Evolutionary conservation across 53 echinoderm and acorn worm species (phyloP).

Genomic region (Holothuria scabra): DNA sequence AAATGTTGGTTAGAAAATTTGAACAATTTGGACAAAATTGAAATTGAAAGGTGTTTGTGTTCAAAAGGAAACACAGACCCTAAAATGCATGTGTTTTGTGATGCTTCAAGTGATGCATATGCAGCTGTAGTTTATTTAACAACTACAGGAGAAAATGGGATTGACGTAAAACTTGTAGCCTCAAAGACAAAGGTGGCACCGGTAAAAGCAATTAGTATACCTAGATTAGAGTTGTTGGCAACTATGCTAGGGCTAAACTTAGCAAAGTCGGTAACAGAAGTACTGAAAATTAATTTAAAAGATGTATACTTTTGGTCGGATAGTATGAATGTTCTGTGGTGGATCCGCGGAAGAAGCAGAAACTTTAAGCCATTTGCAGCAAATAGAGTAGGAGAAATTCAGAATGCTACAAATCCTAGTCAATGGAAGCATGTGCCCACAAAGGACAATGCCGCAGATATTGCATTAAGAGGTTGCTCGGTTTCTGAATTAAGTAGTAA

Average conservation of each 20-base stretch:
- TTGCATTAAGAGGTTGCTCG: neutral
- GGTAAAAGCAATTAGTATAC: constrained; percentile 18
- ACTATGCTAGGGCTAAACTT: constrained; percentile 33
- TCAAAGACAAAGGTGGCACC: constrained; percentile 34
- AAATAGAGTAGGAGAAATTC: constrained; percentile 46
- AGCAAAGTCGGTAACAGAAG: constrained; percentile 10
- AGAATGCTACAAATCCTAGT: constrained; percentile 8
- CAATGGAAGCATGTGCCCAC: constrained; percentile 52
- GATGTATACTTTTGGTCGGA: neutral
- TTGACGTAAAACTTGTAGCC: neutral
- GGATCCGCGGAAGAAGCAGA: neutral
- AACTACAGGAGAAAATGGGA: neutral
- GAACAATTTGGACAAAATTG: constrained; percentile 4
- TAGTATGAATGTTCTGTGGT: constrained; percentile 7
- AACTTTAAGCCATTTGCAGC: constrained; percentile 42
- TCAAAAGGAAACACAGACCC: no score
- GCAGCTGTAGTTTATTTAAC: constrained; percentile 32
- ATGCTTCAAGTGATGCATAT: constrained; percentile 34
- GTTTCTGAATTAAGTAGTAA: no score
- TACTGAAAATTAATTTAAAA: neutral
- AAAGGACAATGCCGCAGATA: constrained; percentile 40
- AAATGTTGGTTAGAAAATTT: neutral
- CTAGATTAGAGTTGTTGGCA: constrained; percentile 39
- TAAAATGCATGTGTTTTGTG: constrained; percentile 29
- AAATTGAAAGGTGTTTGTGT: neutral